Evolutionary conservation across 2,888 invertebrate species (phyloP).

Genomic region (Lysandra coridon): DNA sequence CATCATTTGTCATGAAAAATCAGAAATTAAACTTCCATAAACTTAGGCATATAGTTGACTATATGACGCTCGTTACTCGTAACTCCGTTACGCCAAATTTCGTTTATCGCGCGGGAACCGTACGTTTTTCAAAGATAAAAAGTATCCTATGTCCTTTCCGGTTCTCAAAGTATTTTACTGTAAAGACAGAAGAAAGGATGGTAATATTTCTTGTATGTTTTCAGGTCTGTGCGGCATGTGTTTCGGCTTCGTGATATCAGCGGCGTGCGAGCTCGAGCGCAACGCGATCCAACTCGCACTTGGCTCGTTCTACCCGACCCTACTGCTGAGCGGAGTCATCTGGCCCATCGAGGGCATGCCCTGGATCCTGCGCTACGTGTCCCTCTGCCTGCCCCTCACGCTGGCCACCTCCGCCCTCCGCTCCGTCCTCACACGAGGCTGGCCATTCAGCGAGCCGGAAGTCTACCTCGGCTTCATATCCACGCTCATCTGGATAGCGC

Average conservation of each 20-base stretch:
- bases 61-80: too few species aligned
- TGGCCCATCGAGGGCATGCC: slow-evolving; percentile 99
- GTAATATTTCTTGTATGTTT: background rate
- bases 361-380: slow-evolving; percentile 88
- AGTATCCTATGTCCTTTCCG: too few species aligned
- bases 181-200: too few species aligned
- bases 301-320: slow-evolving; percentile 96
- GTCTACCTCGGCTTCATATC: slow-evolving; percentile 94
- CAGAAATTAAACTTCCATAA: too few species aligned
- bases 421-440: slow-evolving; percentile 92
- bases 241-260: slow-evolving; percentile 96
- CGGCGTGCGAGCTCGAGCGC: slow-evolving; percentile 93
- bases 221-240: slow-evolving; percentile 95
- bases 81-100: too few species aligned
- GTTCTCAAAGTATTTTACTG: too few species aligned
- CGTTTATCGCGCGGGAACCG: too few species aligned
- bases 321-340: slow-evolving; percentile 95
- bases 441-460: slow-evolving; percentile 88
- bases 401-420: slow-evolving; percentile 95
- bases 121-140: too few species aligned
- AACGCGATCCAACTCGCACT: slow-evolving; percentile 96
- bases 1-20: too few species aligned
- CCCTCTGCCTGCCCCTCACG: slow-evolving; percentile 91
- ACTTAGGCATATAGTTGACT: too few species aligned
- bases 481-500: slow-evolving; percentile 91